Base-by-base conservation (phyloP, 37 sponge, comb jelly and placozoan genomes). In the Ianthella basta region DNA sequence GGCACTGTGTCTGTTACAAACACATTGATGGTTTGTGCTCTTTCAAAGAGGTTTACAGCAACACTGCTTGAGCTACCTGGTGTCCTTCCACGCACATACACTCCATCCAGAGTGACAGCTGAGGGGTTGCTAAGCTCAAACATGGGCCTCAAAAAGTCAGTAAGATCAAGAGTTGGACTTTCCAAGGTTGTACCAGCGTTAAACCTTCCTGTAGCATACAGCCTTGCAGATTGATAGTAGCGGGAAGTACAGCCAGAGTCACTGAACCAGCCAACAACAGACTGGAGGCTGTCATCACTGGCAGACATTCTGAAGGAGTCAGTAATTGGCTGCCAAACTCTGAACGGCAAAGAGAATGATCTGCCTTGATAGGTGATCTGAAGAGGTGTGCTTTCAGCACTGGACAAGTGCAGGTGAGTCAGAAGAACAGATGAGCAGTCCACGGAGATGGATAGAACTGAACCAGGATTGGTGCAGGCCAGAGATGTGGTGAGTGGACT, bases 291-390 rank as follows among this genome's bases (percentile, higher is more conserved):
- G 21, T 75, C 54, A 35, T 84, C 84, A 70, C 36, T 40, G 59
- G 54, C 54, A 40, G 16, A n/a, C 4, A 84, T 29, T 18, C 59
- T 50, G 37, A 84, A 24, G 30, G 72, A 44, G 15, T 68, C 72
- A 29, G 66, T 66, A 32, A 83, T 50, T 1, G 84, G 84, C 41
- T 84, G 70, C 91, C 91, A 91, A 2, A 86, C 56, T 68, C 72
- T 77, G 55, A 91, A 53, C 3, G 91, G 87, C n/a, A 91, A 67
- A 25, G 29, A 19, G 84, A 86, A 91, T 18, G 61, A 59, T 24
- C 36, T 20, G 0, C 37, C 15, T 3, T 24, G 20, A 64, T 81
- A 72, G 0, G 13, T 72, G 29, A 89, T 61, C 0, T 15, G 25
- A 15, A 85, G 36, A 23, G 10, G 41, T 4, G 39, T 74, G 23